Conservation (phyloP, 2,113 vertebrate species). For the Laticauda colubrina region DNA sequence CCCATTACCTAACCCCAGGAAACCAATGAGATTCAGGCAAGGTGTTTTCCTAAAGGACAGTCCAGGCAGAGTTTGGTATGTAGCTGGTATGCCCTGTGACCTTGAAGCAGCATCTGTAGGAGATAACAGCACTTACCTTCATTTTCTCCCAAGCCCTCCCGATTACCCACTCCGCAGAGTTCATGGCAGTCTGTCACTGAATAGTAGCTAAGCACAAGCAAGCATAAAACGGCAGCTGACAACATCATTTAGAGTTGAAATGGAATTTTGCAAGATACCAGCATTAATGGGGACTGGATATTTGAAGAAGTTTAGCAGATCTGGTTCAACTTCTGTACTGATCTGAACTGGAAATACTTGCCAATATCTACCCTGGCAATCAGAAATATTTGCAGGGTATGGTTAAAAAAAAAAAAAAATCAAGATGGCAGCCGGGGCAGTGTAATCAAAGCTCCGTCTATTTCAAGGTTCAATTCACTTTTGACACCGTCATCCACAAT, state of each 20-base stretch:
- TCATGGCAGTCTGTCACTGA: background rate
- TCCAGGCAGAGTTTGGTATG: too few species aligned
- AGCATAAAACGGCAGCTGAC: background rate
- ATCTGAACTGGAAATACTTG: accelerated
- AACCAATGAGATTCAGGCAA: too few species aligned
- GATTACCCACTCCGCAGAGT: background rate
- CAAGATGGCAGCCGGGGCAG: background rate
- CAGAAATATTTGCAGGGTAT: too few species aligned
- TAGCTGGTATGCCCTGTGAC: too few species aligned
- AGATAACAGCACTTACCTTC: too few species aligned
- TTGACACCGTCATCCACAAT: too few species aligned
- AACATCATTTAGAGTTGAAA: slow-evolving; percentile 6
- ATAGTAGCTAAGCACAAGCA: background rate
- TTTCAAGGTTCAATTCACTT: background rate
- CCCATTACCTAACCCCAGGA: too few species aligned
- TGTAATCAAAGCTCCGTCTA: background rate
- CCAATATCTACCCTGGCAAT: background rate
- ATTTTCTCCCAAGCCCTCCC: too few species aligned
- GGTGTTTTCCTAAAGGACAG: too few species aligned
- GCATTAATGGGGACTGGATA: slow-evolving; percentile 14
- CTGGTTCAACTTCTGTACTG: background rate
- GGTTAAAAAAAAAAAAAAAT: too few species aligned
- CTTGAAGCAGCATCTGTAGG: too few species aligned
- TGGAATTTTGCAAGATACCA: slow-evolving; percentile 11
- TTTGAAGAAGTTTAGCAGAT: background rate